Evolutionary conservation across 2,888 invertebrate species (phyloP).

Genomic region (Ennomos quercinarius): DNA sequence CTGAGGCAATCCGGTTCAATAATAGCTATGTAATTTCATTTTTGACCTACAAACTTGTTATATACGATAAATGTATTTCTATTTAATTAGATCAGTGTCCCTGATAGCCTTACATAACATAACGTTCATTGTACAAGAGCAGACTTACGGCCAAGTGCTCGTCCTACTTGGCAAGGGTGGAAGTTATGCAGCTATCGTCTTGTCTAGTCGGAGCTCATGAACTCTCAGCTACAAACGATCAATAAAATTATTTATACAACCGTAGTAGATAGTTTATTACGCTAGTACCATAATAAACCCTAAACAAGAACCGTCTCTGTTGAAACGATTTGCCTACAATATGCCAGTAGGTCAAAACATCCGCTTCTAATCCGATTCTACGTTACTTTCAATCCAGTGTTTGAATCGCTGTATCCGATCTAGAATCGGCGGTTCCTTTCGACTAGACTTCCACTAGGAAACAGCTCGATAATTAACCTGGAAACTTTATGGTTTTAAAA

Average conservation of each 20-base stretch:
- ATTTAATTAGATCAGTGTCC: conserved; percentile 32
- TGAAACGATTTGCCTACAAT: conserved; percentile 25
- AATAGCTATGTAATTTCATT: conserved; percentile 5
- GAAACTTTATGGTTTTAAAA: conserved; percentile 17
- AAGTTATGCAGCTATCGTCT: conserved; percentile 27
- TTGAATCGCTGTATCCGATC: conserved; percentile 11
- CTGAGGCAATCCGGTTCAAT: conserved; percentile 22
- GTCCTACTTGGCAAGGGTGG: conserved; percentile 38
- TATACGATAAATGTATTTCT: not conserved
- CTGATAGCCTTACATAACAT: conserved; percentile 33
- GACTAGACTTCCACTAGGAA: conserved; percentile 17
- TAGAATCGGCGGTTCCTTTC: conserved; percentile 18
- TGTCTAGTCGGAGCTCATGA: conserved; percentile 3
- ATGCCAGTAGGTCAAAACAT: conserved; percentile 34
- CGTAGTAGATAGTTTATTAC: conserved; percentile 3
- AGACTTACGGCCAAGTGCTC: conserved; percentile 25
- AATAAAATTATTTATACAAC: conserved; percentile 16
- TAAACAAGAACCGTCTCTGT: conserved; percentile 17
- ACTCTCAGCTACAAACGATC: conserved; percentile 4
- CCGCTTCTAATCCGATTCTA: conserved; percentile 26
- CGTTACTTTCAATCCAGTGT: conserved; percentile 14
- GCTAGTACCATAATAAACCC: conserved; percentile 6
- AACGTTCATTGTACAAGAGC: conserved; percentile 31
- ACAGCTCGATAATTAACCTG: conserved; percentile 20
- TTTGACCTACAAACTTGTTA: conserved; percentile 22